Base-by-base conservation (phyloP, 2,113 vertebrate species). In the Cebus imitator region DNA sequence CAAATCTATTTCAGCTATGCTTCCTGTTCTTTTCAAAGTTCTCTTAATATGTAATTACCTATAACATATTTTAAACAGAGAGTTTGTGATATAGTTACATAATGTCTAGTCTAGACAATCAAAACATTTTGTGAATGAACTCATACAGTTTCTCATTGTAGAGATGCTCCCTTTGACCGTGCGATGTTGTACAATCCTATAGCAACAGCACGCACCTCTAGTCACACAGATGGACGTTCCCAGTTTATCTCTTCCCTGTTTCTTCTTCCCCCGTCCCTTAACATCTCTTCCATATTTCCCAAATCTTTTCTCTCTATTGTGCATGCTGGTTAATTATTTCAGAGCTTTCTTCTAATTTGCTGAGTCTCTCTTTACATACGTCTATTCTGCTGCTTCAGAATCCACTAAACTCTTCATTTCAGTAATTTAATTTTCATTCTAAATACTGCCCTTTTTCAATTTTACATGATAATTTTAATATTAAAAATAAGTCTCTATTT, bases 121-220 rank as follows among this genome's bases (percentile, higher is more conserved):
- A 6, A 1, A 37, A 3, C 13, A 16, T 7, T 61, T 8, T 8
- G 81, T 27, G 27, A 35, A 18, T 1, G 32, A 61, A 16, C 23
- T 4, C 0, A 21, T 4, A 20, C 11, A 3, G 1, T 58, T 66
- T 52, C 32, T 68, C 43, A 18, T 81, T 37, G 12, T 61, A 18
- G 4, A 52, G 3, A 4, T 21, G 45, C n/a, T 40, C 43, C 0
- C 5, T 50, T 30, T 2, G 27, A 5, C 17, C 16, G 4, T 11
- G 43, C 45, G 40, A 8, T 3, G 9, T 14, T 1, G 18, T 79
- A 1, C 5, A 32, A 8, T 37, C 12, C 0, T 4, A 18, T 2
- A n/a, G 30, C 25, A 14, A 2, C 3, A n/a, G 30, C 11, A 23
- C 1, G 2, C 1, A 2, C 0, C 23, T 37, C n/a, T 23, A 40